These are phyloP conservation scores for Lordiphosa fenestrarum DNA, from an alignment of 2,888 invertebrate species.

Conservation along the genomic window DNA sequence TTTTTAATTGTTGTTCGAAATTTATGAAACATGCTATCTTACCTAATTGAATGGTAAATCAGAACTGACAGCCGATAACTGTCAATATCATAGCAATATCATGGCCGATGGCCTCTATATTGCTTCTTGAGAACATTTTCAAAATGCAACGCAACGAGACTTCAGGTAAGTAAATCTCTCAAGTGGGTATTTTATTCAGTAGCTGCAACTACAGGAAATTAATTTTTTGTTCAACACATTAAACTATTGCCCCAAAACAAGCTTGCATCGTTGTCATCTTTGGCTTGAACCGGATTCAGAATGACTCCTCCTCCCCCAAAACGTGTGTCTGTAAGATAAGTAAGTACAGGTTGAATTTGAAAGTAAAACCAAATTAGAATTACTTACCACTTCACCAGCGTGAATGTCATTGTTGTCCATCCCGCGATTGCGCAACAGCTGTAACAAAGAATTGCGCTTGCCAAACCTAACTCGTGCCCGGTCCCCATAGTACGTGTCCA, in stretches of 20 bases:
- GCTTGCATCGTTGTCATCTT: slow-evolving; percentile 19
- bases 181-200: slow-evolving; percentile 42
- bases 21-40: too few relatives aligned
- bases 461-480: slow-evolving; percentile 83
- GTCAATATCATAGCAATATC: too few relatives aligned
- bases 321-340: slow-evolving; percentile 37
- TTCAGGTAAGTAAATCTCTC: slow-evolving; percentile 43
- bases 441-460: slow-evolving; percentile 72
- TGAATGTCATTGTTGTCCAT: slow-evolving; percentile 53
- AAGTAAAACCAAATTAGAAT: too few relatives aligned
- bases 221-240: slow-evolving; percentile 19
- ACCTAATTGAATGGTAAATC: too few relatives aligned
- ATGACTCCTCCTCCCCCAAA: slow-evolving; percentile 50
- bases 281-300: slow-evolving; percentile 20
- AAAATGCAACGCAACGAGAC: too few relatives aligned
- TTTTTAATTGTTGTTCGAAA: too few relatives aligned
- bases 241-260: slow-evolving; percentile 60
- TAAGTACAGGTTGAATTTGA: not conserved
- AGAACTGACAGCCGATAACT: too few relatives aligned
- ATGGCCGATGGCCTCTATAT: too few relatives aligned
- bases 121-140: too few relatives aligned
- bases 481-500: slow-evolving; percentile 85
- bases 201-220: slow-evolving; percentile 49
- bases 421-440: slow-evolving; percentile 66
- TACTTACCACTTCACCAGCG: slow-evolving; percentile 46